A percentile compares a stretch with the other conserved stretches of the same genome.
phyloP scores from a whole-genome alignment of 2,797 vertebrate species.

The Clarias pachynema region DNA sequence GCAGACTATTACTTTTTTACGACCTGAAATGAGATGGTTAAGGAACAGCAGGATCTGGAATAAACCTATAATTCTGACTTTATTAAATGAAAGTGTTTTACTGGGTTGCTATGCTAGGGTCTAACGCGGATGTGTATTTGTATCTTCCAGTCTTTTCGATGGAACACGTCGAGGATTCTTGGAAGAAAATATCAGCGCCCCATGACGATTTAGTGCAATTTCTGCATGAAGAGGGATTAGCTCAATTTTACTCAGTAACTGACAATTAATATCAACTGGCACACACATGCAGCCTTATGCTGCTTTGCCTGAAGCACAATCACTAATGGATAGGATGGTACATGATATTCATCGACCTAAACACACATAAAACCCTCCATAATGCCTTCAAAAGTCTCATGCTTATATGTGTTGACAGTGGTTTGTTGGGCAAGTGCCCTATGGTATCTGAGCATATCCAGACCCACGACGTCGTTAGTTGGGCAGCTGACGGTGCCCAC shows the following conservation, averaged over 20 bases:
- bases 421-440: conserved; percentile 97
- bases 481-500: conserved; percentile 83
- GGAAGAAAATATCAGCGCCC: conserved; percentile 59
- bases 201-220: conserved; percentile 52
- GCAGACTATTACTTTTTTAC: not conserved
- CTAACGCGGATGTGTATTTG: conserved; percentile 52
- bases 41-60: not conserved
- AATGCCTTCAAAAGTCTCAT: conserved; percentile 98
- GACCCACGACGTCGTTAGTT: conserved; percentile 88
- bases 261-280: conserved; percentile 75
- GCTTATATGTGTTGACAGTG: conserved; percentile 93
- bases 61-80: not conserved
- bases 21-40: not conserved
- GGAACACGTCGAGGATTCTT: conserved; percentile 61
- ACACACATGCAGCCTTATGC: conserved; percentile 78
- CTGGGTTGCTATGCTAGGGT: not conserved
- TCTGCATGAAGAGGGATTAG: conserved; percentile 59
- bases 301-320: conserved; percentile 73
- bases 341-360: conserved; percentile 71
- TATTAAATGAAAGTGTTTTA: not conserved
- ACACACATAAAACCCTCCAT: conserved; percentile 80
- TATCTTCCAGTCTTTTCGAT: conserved; percentile 75
- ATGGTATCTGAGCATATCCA: conserved; percentile 94
- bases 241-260: conserved; percentile 66
- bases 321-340: conserved; percentile 72